Conservation (phyloP, 2,113 vertebrate species). For the Gambusia holbrooki region DNA sequence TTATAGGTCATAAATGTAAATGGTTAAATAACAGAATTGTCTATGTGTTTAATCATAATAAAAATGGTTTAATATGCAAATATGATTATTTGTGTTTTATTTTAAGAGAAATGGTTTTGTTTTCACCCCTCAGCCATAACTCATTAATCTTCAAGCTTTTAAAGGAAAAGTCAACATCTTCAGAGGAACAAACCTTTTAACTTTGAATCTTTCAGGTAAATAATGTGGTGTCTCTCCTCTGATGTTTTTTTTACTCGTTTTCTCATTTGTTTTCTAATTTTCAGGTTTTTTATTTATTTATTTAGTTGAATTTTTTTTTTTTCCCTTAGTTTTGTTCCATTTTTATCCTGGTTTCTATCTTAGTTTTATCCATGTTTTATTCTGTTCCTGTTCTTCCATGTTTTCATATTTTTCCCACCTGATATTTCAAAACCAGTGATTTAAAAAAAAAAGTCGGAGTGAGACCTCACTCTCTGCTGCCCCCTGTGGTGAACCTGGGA, state of each 20-base stretch:
- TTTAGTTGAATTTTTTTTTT: no score
- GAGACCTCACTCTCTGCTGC: slow-evolving; percentile 27
- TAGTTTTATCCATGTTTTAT: background rate
- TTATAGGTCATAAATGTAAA: slow-evolving; percentile 45
- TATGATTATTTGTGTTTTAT: background rate
- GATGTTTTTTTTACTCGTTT: no score
- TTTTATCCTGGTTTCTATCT: background rate
- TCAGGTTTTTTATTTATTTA: no score
- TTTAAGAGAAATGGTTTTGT: background rate
- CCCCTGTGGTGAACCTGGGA: no score
- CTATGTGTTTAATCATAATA: slow-evolving; percentile 66
- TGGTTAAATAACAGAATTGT: slow-evolving; percentile 53
- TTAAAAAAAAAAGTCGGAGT: slow-evolving; percentile 23
- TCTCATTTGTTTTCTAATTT: no score
- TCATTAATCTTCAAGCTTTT: no score
- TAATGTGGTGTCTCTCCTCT: background rate
- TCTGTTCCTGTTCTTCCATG: background rate
- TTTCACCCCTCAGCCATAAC: background rate
- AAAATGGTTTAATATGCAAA: slow-evolving; percentile 32
- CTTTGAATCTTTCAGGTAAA: background rate
- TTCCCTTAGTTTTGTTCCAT: background rate
- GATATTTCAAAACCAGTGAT: no score
- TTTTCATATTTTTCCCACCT: background rate
- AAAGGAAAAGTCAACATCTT: background rate
- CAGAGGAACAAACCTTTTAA: background rate